Percentiles rank a stretch among this genome's conserved stretches.
These are phyloP conservation scores for Epinephelus moara DNA, from an alignment of 2,113 vertebrate species.

Conservation along the genomic window DNA sequence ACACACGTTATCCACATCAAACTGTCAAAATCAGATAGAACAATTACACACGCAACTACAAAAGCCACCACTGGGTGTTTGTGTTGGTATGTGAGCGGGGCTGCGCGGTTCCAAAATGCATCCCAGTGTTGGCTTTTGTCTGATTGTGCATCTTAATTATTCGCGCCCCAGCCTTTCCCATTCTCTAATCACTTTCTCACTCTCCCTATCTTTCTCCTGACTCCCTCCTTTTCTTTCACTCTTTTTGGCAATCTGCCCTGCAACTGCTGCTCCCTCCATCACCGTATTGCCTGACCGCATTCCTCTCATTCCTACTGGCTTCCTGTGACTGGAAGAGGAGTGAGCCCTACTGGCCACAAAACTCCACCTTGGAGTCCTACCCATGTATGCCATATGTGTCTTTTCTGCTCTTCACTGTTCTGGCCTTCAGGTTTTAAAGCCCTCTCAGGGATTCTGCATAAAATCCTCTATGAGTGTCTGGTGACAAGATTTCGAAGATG, in stretches of 20 bases:
- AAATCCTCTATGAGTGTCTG: neutral
- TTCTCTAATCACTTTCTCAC: slow-evolving; percentile 29
- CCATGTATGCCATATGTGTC: slow-evolving; percentile 51
- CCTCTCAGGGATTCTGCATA: neutral
- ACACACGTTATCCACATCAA: slow-evolving; percentile 22
- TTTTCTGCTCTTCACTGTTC: slow-evolving; percentile 26
- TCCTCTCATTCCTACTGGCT: slow-evolving; percentile 81
- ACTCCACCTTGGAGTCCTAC: slow-evolving; percentile 66
- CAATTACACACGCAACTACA: slow-evolving; percentile 8
- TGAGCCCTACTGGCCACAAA: slow-evolving; percentile 70
- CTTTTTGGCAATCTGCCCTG: slow-evolving; percentile 71
- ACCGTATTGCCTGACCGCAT: slow-evolving; percentile 79
- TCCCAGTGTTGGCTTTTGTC: neutral
- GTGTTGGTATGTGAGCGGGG: neutral
- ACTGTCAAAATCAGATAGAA: slow-evolving; percentile 7
- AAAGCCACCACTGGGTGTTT: neutral
- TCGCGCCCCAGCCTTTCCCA: neutral
- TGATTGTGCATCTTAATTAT: slow-evolving; percentile 14
- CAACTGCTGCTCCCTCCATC: slow-evolving; percentile 80
- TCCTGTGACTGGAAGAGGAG: slow-evolving; percentile 78
- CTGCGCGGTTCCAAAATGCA: neutral
- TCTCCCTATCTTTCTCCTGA: slow-evolving; percentile 39
- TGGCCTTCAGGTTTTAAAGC: slow-evolving; percentile 12
- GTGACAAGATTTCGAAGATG: neutral
- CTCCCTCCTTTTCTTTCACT: slow-evolving; percentile 52